Percentiles rank a stretch among this genome's conserved stretches.
phyloP scores from a whole-genome alignment of 2,113 vertebrate genomes.

The Crotalus horridus region DNA sequence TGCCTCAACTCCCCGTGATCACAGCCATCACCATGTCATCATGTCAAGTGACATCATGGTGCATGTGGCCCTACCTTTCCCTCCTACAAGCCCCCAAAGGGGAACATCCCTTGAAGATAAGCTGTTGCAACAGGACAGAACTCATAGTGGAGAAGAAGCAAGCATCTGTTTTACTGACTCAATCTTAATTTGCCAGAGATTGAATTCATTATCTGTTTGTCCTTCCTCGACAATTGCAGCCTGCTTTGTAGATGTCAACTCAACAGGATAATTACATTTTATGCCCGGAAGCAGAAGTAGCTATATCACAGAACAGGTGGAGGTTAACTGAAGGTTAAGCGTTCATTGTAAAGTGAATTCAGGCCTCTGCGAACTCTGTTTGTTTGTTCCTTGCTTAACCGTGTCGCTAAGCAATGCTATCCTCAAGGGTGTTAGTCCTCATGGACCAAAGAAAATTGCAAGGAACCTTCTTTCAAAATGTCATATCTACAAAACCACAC shows the following conservation, averaged over 20 bases:
- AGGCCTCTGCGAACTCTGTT: conserved; percentile 29
- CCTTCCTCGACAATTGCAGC: neutral
- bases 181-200: neutral
- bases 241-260: neutral
- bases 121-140: neutral
- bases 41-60: neutral
- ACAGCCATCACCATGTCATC: neutral
- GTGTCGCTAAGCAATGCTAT: neutral
- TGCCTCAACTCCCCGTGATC: neutral
- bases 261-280: conserved; percentile 39
- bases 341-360: conserved; percentile 16
- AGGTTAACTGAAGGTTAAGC: conserved; percentile 8
- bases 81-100: neutral
- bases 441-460: neutral
- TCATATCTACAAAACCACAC: neutral
- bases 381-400: conserved; percentile 8
- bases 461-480: neutral
- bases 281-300: conserved; percentile 27
- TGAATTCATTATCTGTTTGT: neutral
- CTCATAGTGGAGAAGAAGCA: neutral
- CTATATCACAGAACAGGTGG: neutral
- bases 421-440: neutral
- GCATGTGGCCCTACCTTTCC: neutral
- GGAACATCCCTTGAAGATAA: neutral
- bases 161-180: neutral